Percentiles rank a stretch among this genome's conserved stretches.
phyloP scores from a whole-genome alignment of 2,797 vertebrate genomes.

The Remorina albescens region DNA sequence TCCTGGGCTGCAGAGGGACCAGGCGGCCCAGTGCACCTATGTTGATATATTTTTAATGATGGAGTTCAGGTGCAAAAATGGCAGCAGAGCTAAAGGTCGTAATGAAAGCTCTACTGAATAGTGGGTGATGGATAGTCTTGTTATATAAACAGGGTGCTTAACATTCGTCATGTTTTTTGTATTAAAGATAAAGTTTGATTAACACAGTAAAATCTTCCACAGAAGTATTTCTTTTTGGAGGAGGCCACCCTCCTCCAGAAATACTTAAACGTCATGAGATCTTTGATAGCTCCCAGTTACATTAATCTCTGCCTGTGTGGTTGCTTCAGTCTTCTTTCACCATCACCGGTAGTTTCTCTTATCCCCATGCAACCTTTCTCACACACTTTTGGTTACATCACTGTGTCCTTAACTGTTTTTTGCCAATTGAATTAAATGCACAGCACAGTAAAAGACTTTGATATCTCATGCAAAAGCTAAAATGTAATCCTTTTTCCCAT shows the following conservation, averaged over 20 bases:
- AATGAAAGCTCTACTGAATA: conserved; percentile 32
- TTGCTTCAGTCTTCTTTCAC: neutral
- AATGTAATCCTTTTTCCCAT: conserved; percentile 25
- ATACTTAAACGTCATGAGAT: conserved; percentile 7
- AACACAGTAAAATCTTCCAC: neutral
- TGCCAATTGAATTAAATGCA: neutral
- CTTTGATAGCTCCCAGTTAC: neutral
- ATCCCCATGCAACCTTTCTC: neutral
- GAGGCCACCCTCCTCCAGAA: neutral
- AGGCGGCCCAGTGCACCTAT: conserved; percentile 42
- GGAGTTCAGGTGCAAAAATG: conserved; percentile 64
- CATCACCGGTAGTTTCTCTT: neutral
- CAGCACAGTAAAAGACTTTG: neutral
- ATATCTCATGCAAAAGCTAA: neutral
- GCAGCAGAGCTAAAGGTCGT: conserved; percentile 63
- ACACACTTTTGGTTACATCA: neutral
- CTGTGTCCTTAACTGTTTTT: conserved; percentile 15
- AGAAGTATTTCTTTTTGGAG: conserved; percentile 16
- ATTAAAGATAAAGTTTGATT: conserved; percentile 21
- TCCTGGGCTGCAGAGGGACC: conserved; percentile 36
- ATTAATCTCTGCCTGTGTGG: neutral
- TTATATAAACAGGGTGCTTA: neutral
- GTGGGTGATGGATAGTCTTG: conserved; percentile 35
- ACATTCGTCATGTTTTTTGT: conserved; percentile 29
- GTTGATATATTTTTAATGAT: conserved; percentile 66